Evolutionary conservation across 2,113 vertebrate genomes (phyloP).

Genomic region (Trematomus loennbergii): DNA sequence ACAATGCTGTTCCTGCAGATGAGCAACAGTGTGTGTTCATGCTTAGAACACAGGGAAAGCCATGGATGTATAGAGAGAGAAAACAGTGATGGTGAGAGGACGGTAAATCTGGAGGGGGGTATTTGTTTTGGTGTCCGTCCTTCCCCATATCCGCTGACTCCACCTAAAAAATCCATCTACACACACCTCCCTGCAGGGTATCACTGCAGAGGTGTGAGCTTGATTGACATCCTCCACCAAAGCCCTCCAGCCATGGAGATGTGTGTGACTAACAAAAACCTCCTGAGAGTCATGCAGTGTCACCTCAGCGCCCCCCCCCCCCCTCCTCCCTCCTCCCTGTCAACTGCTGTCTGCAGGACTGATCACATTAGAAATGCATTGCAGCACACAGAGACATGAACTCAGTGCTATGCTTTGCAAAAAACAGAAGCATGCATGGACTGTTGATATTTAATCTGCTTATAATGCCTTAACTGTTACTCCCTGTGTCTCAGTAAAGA

Average conservation of each 20-base stretch:
- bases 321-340: background rate
- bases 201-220: background rate
- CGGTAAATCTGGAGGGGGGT: too few species aligned
- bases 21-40: too few species aligned
- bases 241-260: conserved; percentile 5
- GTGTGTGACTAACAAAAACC: conserved; percentile 75
- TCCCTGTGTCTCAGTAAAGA: too few species aligned
- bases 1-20: too few species aligned
- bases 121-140: too few species aligned
- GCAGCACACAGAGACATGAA: background rate
- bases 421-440: background rate
- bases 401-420: background rate
- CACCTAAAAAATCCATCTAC: background rate
- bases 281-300: conserved; percentile 71
- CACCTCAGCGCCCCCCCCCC: background rate
- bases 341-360: conserved; percentile 6
- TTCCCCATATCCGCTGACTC: too few species aligned
- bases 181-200: background rate
- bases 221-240: background rate
- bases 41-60: too few species aligned
- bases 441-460: background rate
- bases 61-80: too few species aligned
- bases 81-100: too few species aligned
- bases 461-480: background rate
- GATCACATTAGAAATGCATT: conserved; percentile 61